Evolutionary conservation across 2,797 vertebrate species (phyloP).

Genomic region (Leucoraja ocellata): DNA sequence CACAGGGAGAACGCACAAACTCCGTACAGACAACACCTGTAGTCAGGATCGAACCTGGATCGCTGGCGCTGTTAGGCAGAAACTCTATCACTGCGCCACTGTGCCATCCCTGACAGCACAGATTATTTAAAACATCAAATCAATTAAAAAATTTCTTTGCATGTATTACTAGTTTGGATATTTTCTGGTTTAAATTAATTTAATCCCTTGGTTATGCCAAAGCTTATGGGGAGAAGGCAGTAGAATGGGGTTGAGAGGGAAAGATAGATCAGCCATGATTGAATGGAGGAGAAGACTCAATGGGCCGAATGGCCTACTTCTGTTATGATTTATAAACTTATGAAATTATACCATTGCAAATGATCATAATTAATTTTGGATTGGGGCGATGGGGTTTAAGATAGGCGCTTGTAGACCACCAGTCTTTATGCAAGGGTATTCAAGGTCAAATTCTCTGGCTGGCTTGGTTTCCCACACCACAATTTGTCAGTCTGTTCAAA

Average conservation of each 20-base stretch:
- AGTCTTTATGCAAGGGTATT: not conserved
- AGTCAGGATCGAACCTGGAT: no score
- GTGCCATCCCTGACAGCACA: not conserved
- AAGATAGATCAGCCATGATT: no score
- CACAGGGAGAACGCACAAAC: no score
- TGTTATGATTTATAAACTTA: no score
- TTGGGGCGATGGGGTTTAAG: not conserved
- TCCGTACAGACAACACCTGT: no score
- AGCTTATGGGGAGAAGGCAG: no score
- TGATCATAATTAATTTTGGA: not conserved
- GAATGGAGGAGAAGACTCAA: no score
- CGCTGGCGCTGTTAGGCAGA: no score
- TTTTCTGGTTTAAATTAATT: not conserved
- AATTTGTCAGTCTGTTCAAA: not conserved
- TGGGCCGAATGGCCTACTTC: no score
- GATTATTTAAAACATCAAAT: not conserved
- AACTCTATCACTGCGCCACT: not conserved
- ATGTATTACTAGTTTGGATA: not conserved
- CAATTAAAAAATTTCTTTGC: no score
- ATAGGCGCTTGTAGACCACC: not conserved
- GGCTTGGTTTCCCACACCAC: not conserved
- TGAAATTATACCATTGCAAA: not conserved
- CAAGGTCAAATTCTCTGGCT: not conserved
- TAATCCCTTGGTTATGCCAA: not conserved
- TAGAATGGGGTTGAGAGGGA: no score